Percentiles rank a stretch among this genome's conserved stretches.
Evolutionary conservation across 2,888 invertebrate genomes (phyloP).

Genomic region (Trypoxylon attenuatum): DNA sequence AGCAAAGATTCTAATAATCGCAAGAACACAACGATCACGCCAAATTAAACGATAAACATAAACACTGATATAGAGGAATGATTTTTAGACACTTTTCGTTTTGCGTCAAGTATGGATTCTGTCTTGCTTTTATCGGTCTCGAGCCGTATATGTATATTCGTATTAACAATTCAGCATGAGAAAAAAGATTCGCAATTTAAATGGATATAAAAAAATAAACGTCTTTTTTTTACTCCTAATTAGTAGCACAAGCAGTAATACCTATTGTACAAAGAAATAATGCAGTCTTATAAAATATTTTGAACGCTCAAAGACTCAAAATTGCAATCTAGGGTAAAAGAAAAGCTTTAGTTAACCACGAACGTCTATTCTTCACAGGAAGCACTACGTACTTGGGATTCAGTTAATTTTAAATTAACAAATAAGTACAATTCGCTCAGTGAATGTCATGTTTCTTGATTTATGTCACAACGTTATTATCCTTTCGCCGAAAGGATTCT

Average conservation of each 20-base stretch:
- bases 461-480: neutral
- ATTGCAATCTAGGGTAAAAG: conserved; percentile 22
- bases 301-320: conserved; percentile 24
- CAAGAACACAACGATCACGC: too few species aligned
- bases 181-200: conserved; percentile 12
- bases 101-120: neutral
- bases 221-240: conserved; percentile 15
- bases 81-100: neutral
- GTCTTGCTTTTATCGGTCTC: neutral
- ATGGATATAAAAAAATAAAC: conserved; percentile 7
- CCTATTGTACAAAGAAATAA: conserved; percentile 3
- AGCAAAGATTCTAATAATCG: neutral
- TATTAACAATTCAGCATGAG: conserved; percentile 9
- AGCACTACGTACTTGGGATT: conserved; percentile 37
- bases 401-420: conserved; percentile 33
- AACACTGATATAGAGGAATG: neutral
- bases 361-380: conserved; percentile 29
- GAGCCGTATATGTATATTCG: neutral
- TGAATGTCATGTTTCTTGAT: conserved; percentile 37
- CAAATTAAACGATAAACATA: neutral
- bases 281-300: conserved; percentile 35
- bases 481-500: neutral
- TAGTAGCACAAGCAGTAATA: conserved; percentile 34
- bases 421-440: conserved; percentile 40
- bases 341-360: conserved; percentile 25